Conservation (phyloP, 2,888 invertebrate genomes). For the Erannis defoliaria region DNA sequence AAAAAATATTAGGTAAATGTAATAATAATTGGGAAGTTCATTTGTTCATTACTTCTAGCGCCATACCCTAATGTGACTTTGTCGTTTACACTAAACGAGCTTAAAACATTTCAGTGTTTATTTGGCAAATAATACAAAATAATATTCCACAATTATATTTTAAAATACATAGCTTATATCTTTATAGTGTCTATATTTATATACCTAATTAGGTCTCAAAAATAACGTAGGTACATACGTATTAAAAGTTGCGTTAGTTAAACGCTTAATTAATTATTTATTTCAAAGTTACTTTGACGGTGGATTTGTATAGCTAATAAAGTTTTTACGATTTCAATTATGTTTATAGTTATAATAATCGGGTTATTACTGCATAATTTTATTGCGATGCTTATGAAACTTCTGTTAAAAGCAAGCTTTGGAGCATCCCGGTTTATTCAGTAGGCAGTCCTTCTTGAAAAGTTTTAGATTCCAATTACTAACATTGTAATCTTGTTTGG, state of each 20-base stretch:
- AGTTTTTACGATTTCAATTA: slow-evolving; percentile 64
- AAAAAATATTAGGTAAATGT: too few species aligned
- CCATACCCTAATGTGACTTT: too few species aligned
- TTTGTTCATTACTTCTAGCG: too few species aligned
- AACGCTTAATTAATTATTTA: slow-evolving; percentile 38
- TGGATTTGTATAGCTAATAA: slow-evolving; percentile 54
- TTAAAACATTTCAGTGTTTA: background rate
- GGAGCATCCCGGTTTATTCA: background rate
- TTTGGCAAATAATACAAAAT: background rate
- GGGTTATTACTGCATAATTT: slow-evolving; percentile 29
- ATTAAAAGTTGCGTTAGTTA: too few species aligned
- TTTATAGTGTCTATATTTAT: slow-evolving; percentile 15
- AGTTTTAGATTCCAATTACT: too few species aligned
- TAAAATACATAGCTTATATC: background rate
- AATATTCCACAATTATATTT: slow-evolving; percentile 1
- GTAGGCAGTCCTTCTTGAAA: background rate
- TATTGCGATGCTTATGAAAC: background rate
- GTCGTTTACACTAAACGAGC: background rate
- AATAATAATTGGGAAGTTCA: too few species aligned
- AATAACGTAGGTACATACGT: slow-evolving; percentile 8
- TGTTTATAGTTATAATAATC: slow-evolving; percentile 47
- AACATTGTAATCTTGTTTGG: too few species aligned
- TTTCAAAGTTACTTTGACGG: slow-evolving; percentile 64
- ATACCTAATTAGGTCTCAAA: slow-evolving; percentile 8
- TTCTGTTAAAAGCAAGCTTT: background rate